phyloP scores from a whole-genome alignment of 2,888 invertebrate species.

The Calliscelio sp. region DNA sequence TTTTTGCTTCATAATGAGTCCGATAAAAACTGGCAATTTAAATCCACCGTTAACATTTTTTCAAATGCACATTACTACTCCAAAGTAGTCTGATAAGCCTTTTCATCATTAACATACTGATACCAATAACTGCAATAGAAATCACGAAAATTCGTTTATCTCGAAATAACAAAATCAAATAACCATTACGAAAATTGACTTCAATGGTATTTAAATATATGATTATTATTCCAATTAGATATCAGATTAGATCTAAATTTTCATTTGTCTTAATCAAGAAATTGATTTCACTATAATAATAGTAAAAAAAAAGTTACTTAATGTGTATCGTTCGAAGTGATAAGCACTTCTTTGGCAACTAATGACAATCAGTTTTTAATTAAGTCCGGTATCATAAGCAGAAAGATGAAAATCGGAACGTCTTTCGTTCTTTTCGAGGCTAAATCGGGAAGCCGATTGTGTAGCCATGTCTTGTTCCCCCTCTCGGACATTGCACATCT shows the following conservation, averaged over 20 bases:
- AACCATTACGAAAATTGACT: too few species aligned
- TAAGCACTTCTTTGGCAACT: not conserved
- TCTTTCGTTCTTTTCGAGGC: conserved; percentile 55
- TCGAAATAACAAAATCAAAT: too few species aligned
- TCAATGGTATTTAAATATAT: too few species aligned
- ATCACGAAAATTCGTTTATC: not conserved
- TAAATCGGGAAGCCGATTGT: conserved; percentile 68
- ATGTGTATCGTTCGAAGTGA: not conserved
- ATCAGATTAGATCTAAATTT: too few species aligned
- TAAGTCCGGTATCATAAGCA: conserved; percentile 79
- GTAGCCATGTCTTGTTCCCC: conserved; percentile 64
- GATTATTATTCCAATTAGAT: too few species aligned
- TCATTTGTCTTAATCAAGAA: too few species aligned
- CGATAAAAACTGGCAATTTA: conserved; percentile 49
- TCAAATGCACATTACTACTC: conserved; percentile 42
- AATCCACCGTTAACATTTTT: conserved; percentile 53
- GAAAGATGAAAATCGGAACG: conserved; percentile 79
- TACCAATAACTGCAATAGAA: conserved; percentile 1
- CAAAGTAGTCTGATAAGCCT: conserved; percentile 44
- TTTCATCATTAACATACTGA: conserved; percentile 41
- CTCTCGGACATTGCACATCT: conserved; percentile 40
- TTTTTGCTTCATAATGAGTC: conserved; percentile 46
- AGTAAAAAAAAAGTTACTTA: too few species aligned
- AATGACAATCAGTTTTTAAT: conserved; percentile 77
- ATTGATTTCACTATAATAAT: too few species aligned